A percentile compares a stretch with the other conserved stretches of the same genome.
Evolutionary conservation across 2,888 invertebrate species (phyloP).

Genomic region (Hyppa rectilinea): DNA sequence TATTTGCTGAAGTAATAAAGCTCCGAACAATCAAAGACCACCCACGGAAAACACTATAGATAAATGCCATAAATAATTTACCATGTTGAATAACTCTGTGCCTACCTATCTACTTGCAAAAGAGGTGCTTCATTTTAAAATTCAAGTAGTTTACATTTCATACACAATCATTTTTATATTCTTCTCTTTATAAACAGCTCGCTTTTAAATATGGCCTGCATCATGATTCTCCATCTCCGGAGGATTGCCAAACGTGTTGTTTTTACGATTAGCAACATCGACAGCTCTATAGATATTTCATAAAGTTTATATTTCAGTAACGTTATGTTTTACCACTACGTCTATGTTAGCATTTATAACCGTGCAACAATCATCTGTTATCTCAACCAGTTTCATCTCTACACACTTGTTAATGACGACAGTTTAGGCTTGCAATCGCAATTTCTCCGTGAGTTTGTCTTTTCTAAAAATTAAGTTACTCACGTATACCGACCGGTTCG

Average conservation of each 20-base stretch:
- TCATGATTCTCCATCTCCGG: neutral
- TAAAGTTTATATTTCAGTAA: neutral
- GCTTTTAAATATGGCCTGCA: neutral
- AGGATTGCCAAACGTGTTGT: neutral
- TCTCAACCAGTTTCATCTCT: conserved; percentile 32
- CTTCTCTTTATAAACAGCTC: neutral
- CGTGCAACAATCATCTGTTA: conserved; percentile 12
- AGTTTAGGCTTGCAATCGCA: conserved; percentile 39
- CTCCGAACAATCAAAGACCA: conserved; percentile 1
- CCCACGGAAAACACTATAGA: neutral
- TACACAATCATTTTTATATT: neutral
- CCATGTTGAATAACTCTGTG: neutral
- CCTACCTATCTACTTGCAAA: neutral
- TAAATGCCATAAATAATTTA: neutral
- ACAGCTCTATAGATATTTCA: neutral
- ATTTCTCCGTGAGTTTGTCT: conserved; percentile 45
- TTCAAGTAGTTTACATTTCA: neutral
- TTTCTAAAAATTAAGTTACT: conserved; percentile 48
- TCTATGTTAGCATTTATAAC: neutral
- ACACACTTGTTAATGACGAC: conserved; percentile 29
- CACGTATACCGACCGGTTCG: conserved; percentile 43
- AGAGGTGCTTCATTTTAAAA: neutral
- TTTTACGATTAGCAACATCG: neutral
- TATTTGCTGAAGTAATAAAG: neutral
- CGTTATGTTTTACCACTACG: neutral